Percentiles rank a stretch among this genome's conserved stretches.
These are phyloP conservation scores for Ameiurus melas DNA, from an alignment of 2,113 vertebrate genomes.

Conservation along the genomic window DNA sequence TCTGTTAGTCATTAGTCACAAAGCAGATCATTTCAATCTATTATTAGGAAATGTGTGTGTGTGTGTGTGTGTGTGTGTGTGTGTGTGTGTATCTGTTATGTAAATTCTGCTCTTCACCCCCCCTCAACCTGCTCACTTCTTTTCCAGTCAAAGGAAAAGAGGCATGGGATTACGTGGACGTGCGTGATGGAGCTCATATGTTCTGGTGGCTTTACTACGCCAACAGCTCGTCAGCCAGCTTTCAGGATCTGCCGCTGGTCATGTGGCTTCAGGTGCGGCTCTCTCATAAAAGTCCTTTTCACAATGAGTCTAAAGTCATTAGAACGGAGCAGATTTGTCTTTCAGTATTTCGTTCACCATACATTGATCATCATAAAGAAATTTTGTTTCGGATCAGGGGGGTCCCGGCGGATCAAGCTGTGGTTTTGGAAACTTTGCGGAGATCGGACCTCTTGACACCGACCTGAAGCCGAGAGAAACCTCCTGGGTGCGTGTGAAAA, in stretches of 20 bases:
- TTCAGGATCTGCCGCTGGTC: constrained; percentile 81
- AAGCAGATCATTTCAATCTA: too few species aligned
- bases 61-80: neutral
- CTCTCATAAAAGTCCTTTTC: neutral
- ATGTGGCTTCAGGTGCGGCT: constrained; percentile 92
- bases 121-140: constrained; percentile 5
- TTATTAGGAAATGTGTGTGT: too few species aligned
- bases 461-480: constrained; percentile 80
- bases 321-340: neutral
- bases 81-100: neutral
- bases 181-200: constrained; percentile 87
- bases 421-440: constrained; percentile 95
- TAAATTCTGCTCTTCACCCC: neutral
- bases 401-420: constrained; percentile 92
- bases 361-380: too few species aligned
- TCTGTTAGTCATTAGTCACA: too few species aligned
- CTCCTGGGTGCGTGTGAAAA: constrained; percentile 78
- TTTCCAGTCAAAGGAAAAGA: constrained; percentile 64
- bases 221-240: constrained; percentile 68
- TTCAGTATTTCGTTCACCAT: neutral
- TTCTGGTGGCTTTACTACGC: constrained; percentile 98
- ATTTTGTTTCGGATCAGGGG: constrained; percentile 71
- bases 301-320: neutral
- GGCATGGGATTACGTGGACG: constrained; percentile 84
- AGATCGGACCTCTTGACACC: constrained; percentile 86